phyloP scores from a whole-genome alignment of 2,113 vertebrate species.

The Stegastes partitus region DNA sequence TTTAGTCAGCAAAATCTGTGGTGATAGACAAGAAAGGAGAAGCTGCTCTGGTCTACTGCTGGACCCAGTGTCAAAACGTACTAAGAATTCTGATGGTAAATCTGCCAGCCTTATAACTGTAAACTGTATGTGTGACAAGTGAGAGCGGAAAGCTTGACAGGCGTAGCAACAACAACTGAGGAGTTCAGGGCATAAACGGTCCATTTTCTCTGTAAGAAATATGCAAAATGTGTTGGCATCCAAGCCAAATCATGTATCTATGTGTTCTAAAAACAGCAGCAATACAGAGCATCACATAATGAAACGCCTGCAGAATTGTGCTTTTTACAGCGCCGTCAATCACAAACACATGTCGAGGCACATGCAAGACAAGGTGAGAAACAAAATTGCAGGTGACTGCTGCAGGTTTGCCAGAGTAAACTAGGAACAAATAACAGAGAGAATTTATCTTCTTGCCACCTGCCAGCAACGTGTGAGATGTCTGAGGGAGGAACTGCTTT shows the following conservation, averaged over 20 bases:
- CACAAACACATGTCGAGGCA: background rate
- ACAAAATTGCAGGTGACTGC: conserved; percentile 9
- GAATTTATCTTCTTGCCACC: conserved; percentile 57
- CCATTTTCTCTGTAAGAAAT: background rate
- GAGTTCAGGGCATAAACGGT: background rate
- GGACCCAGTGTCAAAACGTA: background rate
- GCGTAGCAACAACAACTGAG: background rate
- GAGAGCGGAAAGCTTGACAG: background rate
- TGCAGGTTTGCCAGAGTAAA: conserved; percentile 27
- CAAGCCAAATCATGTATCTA: background rate
- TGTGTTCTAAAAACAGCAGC: background rate
- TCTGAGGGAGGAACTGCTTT: conserved; percentile 48
- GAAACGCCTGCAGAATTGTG: background rate
- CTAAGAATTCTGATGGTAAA: background rate
- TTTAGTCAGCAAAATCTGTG: background rate
- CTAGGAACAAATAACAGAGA: conserved; percentile 50
- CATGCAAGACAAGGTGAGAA: conserved; percentile 13
- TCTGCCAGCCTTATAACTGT: background rate
- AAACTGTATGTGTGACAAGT: background rate
- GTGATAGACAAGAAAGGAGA: background rate
- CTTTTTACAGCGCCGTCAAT: background rate
- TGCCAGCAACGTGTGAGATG: conserved; percentile 54
- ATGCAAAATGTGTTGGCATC: background rate
- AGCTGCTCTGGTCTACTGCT: background rate
- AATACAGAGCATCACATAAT: background rate